Base-by-base conservation (phyloP, 2,113 vertebrate species). In the Otis tarda region DNA sequence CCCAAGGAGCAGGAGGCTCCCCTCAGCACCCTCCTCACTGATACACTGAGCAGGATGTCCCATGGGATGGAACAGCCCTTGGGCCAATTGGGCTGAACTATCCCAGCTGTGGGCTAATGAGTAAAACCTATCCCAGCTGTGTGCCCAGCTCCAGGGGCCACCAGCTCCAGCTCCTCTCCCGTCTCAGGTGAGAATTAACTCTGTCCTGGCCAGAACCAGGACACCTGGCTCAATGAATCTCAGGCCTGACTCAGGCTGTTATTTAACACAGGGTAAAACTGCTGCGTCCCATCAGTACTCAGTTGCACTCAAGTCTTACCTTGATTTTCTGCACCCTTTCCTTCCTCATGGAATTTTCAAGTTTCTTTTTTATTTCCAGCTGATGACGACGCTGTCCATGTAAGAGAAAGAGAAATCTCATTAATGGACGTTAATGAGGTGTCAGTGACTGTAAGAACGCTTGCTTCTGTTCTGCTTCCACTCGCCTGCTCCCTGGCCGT, bases 281-380 rank as follows among this genome's bases (percentile, higher is more conserved):
- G 53, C 27, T 43, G 28, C 3, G 7, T 22, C 23, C 56, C 69
- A 43, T 5, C 77, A n/a, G n/a, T 27, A 28, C 16, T 31, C 28
- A 49, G 57, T 4, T 79, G 21, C 14, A 37, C 31, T n/a, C 30
- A 14, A 41, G 59, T 31, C 79, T 97, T 96, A 99, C 99, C 98
- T 99, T 98, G 41, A 97, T 89, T 97, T 97, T 98, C 73, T 98
- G 97, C 88, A 98, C 96, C 35, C 65, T 95, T 55, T 98, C 98
- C 87, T 97, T 98, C 52, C 93, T 98, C 37, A 94, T 75, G 89
- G 98, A 98, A 83, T 97, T 97, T 86, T 99, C 99, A 90, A 99
- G 95, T 83, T 97, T 98, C 80, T 95, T 97, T 97, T 98, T 99
- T 43, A 98, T 97, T 93, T 99, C 98, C 70, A 98, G 98, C 55